Evolutionary conservation across 2,797 vertebrate genomes (phyloP).

Genomic region (Menidia menidia): DNA sequence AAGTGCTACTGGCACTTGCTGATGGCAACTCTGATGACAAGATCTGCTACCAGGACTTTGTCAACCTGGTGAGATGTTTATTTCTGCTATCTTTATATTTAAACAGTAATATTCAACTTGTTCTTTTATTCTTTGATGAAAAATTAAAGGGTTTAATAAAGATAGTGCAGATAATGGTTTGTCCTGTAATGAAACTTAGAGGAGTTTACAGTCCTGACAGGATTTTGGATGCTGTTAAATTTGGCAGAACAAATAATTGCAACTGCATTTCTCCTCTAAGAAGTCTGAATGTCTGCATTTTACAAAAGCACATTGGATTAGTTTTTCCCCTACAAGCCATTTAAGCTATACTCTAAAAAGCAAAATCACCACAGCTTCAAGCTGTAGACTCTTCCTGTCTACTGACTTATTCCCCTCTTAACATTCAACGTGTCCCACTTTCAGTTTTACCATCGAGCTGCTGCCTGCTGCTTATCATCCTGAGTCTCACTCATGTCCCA

Average conservation of each 20-base stretch:
- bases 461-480: constrained; percentile 36
- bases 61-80: constrained; percentile 91
- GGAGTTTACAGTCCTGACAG: neutral
- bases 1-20: constrained; percentile 93
- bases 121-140: neutral
- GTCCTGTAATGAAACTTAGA: too few species aligned
- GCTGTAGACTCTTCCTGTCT: constrained; percentile 17
- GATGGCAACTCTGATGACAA: constrained; percentile 93
- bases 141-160: neutral
- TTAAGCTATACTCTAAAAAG: constrained; percentile 5
- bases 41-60: constrained; percentile 97
- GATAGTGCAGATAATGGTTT: too few species aligned
- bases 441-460: constrained; percentile 54
- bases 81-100: neutral
- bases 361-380: constrained; percentile 28
- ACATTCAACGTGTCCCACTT: constrained; percentile 62
- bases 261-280: too few species aligned
- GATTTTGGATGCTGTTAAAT: neutral
- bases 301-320: neutral
- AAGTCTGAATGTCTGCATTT: neutral
- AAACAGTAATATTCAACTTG: neutral
- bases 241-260: neutral
- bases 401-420: constrained; percentile 57
- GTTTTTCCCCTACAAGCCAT: neutral
- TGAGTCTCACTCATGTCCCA: constrained; percentile 50